These are phyloP conservation scores for Crotalus viridis DNA, from an alignment of 2,113 vertebrate genomes.

Conservation along the genomic window DNA sequence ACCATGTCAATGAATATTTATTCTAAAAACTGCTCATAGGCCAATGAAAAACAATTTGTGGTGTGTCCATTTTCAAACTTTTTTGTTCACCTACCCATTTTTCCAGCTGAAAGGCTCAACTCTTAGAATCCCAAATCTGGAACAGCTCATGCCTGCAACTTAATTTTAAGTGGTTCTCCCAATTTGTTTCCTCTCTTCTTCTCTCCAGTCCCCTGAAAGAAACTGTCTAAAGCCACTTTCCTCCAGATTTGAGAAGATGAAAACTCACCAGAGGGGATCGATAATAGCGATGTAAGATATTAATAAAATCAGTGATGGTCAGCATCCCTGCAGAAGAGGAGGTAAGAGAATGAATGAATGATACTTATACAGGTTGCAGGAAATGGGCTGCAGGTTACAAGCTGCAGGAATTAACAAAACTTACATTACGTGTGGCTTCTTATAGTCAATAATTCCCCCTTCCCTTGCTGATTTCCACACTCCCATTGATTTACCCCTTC, in stretches of 20 bases:
- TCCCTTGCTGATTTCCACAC: neutral
- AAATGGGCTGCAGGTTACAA: neutral
- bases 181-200: neutral
- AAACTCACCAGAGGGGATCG: constrained; percentile 89
- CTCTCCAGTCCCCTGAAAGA: neutral
- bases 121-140: neutral
- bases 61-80: neutral
- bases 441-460: neutral
- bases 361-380: neutral
- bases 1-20: neutral
- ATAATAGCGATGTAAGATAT: constrained; percentile 95
- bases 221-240: neutral
- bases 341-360: neutral
- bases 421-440: neutral
- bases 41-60: neutral
- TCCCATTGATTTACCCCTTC: neutral
- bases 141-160: neutral
- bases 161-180: neutral
- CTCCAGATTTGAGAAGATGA: neutral
- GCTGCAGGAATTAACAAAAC: neutral
- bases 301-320: constrained; percentile 98
- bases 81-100: neutral
- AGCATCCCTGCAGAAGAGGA: constrained; percentile 82
- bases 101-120: neutral
- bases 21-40: neutral